Evolutionary conservation across 2,113 vertebrate genomes (phyloP).

Genomic region (Neolamprologus hecqui): DNA sequence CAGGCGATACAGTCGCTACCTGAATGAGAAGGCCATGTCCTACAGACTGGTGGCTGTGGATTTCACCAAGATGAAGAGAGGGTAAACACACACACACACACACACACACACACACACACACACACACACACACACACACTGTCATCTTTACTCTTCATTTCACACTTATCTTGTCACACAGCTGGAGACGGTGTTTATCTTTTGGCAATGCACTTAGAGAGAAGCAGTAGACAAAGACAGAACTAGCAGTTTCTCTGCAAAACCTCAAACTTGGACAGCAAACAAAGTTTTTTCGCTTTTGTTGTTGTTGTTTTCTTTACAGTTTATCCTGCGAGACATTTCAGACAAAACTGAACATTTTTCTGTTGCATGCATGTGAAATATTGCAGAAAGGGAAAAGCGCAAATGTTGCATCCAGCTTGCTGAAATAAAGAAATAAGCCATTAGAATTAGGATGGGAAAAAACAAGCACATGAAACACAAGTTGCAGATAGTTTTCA

Average conservation of each 20-base stretch:
- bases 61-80: constrained; percentile 95
- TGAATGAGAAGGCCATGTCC: constrained; percentile 95
- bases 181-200: background rate
- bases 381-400: background rate
- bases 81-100: constrained; percentile 57
- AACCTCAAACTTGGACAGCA: background rate
- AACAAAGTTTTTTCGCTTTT: background rate
- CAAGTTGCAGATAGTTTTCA: background rate
- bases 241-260: background rate
- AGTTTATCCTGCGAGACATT: background rate
- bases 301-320: background rate
- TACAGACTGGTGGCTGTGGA: constrained; percentile 89
- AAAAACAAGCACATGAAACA: background rate
- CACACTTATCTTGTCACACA: background rate
- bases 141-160: background rate
- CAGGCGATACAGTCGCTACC: constrained; percentile 88
- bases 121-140: background rate
- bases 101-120: background rate
- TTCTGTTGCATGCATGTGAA: background rate
- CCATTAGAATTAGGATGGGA: background rate
- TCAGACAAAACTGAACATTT: background rate
- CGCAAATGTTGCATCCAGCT: background rate
- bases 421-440: background rate
- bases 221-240: background rate
- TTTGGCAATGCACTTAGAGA: background rate